These are phyloP conservation scores for Altica lythri DNA, from an alignment of 2,888 invertebrate species.

Conservation along the genomic window DNA sequence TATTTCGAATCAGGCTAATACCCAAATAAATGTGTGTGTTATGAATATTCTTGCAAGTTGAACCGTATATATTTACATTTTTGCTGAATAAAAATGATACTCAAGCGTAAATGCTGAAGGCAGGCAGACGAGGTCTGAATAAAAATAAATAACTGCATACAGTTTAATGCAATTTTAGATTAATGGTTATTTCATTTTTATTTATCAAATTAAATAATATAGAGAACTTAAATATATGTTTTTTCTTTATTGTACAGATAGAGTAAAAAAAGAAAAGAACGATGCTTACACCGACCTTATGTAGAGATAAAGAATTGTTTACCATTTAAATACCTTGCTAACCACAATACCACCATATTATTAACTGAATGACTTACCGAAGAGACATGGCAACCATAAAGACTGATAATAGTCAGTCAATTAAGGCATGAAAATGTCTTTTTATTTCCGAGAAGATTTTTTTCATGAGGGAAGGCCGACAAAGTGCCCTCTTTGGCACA, in stretches of 20 bases:
- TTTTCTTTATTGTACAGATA: no score
- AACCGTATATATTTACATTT: constrained; percentile 2
- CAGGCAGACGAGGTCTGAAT: no score
- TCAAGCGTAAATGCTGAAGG: neutral
- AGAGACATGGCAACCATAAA: constrained; percentile 33
- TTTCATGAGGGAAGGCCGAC: constrained; percentile 30
- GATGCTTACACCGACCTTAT: no score
- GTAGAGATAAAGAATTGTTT: constrained; percentile 3
- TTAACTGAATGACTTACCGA: constrained; percentile 29
- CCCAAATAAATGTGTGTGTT: constrained; percentile 15
- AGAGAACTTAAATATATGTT: no score
- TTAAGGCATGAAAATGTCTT: constrained; percentile 31
- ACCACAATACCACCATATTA: constrained; percentile 21
- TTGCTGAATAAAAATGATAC: constrained; percentile 2
- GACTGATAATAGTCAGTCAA: constrained; percentile 41
- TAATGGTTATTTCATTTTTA: no score
- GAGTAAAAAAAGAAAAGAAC: no score
- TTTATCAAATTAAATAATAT: no score
- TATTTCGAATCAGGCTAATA: constrained; percentile 20
- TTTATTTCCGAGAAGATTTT: constrained; percentile 30
- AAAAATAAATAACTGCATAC: no score
- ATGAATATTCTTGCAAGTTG: constrained; percentile 15
- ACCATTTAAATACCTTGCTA: constrained; percentile 2
- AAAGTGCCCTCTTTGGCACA: constrained; percentile 34
- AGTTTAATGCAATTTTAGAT: no score